Evolutionary conservation across 2,113 vertebrate genomes (phyloP).

Genomic region (Sarotherodon lohbergeri): DNA sequence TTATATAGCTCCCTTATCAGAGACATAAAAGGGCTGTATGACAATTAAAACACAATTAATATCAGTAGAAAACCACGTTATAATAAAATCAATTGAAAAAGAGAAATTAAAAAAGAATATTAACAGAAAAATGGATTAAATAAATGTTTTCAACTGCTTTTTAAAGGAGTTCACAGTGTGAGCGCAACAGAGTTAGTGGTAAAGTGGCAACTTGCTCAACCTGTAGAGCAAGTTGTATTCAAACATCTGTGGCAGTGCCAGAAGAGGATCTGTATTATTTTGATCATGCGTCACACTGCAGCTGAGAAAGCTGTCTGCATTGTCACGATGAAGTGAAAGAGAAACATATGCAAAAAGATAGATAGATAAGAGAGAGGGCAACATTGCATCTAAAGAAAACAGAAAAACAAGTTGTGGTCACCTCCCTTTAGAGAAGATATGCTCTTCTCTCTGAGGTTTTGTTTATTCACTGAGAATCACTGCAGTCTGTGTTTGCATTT

Average conservation of each 20-base stretch:
- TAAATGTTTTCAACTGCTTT: neutral
- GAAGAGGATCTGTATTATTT: too few relatives aligned
- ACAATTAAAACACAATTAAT: neutral
- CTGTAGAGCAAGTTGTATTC: neutral
- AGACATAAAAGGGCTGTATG: neutral
- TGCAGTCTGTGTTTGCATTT: neutral
- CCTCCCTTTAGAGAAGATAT: neutral
- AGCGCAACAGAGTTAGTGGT: accelerated
- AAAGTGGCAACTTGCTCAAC: neutral
- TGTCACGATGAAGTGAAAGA: too few relatives aligned
- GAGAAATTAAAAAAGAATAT: neutral
- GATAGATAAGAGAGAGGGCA: neutral
- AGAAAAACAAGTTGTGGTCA: constrained; percentile 41
- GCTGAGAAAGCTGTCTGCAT: neutral
- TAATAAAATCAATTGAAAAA: neutral
- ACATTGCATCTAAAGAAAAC: constrained; percentile 24
- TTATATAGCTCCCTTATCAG: neutral
- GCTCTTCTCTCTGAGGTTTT: neutral
- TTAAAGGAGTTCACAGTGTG: neutral
- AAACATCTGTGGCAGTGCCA: too few relatives aligned
- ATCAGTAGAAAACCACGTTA: neutral
- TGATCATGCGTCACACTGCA: too few relatives aligned
- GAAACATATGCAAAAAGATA: neutral
- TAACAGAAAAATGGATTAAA: neutral
- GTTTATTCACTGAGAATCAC: neutral